These are phyloP conservation scores for Lasiurus borealis DNA, from an alignment of 2,113 vertebrate genomes.

Conservation along the genomic window DNA sequence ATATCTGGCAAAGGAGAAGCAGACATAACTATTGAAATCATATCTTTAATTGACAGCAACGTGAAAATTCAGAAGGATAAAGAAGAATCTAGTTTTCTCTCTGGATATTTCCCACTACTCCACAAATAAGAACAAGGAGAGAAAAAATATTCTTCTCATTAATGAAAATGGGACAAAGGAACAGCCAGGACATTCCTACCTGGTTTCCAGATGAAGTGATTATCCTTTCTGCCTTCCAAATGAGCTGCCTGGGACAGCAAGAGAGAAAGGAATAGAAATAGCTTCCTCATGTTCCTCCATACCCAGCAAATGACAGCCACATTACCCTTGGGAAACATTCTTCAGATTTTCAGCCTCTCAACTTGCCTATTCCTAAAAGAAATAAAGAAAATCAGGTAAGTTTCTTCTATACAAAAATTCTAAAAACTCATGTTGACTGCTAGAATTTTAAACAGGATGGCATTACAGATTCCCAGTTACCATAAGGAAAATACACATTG, in stretches of 20 bases:
- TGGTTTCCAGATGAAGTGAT: slow-evolving; percentile 96
- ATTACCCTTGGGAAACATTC: slow-evolving; percentile 94
- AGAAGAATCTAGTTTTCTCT: not conserved
- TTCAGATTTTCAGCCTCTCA: slow-evolving; percentile 90
- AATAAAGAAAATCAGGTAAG: slow-evolving; percentile 41
- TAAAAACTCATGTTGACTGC: not conserved
- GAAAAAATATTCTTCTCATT: slow-evolving; percentile 15
- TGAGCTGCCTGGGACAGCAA: slow-evolving; percentile 89
- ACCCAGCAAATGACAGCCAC: slow-evolving; percentile 88
- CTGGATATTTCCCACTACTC: not conserved
- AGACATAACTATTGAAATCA: slow-evolving; percentile 37
- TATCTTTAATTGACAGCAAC: slow-evolving; percentile 56
- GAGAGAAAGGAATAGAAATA: slow-evolving; percentile 89
- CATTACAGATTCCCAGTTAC: not conserved
- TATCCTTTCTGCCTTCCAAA: slow-evolving; percentile 89
- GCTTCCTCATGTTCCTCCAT: slow-evolving; percentile 87
- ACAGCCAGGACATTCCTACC: slow-evolving; percentile 87
- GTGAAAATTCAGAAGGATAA: slow-evolving; percentile 44
- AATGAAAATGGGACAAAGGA: not conserved
- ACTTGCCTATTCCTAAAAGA: slow-evolving; percentile 90
- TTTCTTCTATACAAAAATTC: not conserved
- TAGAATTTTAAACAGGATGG: not conserved
- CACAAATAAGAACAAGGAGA: slow-evolving; percentile 1
- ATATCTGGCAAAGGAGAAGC: slow-evolving; percentile 42
- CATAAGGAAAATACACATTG: not conserved